A percentile compares a stretch with the other conserved stretches of the same genome.
Conservation (phyloP, 2,797 vertebrate genomes). For the Chaunax sp. region DNA sequence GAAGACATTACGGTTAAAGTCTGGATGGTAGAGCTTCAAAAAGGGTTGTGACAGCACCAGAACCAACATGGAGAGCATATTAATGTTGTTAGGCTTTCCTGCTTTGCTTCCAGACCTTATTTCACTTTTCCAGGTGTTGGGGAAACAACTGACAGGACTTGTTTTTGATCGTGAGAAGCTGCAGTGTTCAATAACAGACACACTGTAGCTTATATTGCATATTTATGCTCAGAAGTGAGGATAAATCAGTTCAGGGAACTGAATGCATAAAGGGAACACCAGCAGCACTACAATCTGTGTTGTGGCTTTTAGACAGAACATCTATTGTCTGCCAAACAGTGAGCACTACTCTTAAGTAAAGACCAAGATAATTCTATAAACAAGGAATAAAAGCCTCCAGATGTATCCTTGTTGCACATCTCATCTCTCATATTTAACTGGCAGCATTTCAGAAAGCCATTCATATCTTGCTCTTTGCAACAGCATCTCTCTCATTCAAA, state of each 20-base stretch:
- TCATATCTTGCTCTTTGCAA: constrained; percentile 40
- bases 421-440: constrained; percentile 6
- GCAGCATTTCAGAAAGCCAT: constrained; percentile 46
- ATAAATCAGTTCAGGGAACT: constrained; percentile 4
- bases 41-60: too few species aligned
- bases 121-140: too few species aligned
- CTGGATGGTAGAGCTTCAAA: too few species aligned
- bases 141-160: too few species aligned
- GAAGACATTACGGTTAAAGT: too few species aligned
- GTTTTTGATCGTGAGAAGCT: too few species aligned
- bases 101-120: too few species aligned
- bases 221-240: too few species aligned
- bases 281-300: constrained; percentile 1
- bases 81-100: too few species aligned
- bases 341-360: not conserved
- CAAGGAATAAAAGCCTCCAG: constrained; percentile 21
- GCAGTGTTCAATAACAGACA: too few species aligned
- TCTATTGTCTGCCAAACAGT: not conserved
- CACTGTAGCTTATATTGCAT: too few species aligned
- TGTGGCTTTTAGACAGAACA: constrained; percentile 8
- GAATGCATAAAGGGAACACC: not conserved
- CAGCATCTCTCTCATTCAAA: constrained; percentile 57
- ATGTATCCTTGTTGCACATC: constrained; percentile 17
- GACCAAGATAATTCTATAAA: constrained; percentile 24
- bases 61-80: too few species aligned